Evolutionary conservation across 30 jellyfish, hydroid and myxozoan species (phyloP), one percentile per base, ranked within the genome.

Genomic region (Chrysaora quinquecirrha): DNA sequence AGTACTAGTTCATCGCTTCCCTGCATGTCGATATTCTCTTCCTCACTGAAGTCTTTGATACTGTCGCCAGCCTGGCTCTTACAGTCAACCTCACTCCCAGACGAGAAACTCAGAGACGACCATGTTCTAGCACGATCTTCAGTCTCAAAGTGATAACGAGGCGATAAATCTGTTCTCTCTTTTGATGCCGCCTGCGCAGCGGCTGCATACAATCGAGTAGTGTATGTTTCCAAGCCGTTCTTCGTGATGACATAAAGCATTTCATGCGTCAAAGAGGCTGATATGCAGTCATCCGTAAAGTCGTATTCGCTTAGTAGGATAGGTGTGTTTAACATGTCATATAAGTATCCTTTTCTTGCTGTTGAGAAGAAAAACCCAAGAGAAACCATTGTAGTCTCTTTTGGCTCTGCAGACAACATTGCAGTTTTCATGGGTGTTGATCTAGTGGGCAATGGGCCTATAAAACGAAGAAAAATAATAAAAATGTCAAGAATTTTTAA

Each of bases 181-280:
- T 14, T 46, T 19, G 56, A 60, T 21, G 77, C 64, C 1, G 78
- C 52, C 62, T 25, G 61, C 9, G 96, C 86, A 18, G 98, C 97
- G 32, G 93, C 72, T 7, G 99, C 52, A 74, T 94, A 94, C 34
- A 94, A 87, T 47, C 99, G 76, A 1, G 96, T 73, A 6, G 99
- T 87, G 84, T 87, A 94, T 6, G 96, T 80, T 52, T 87, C 99
- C 12, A 94, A 80, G 18, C 99, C 99, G 78, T 83, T 87, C 29
- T 33, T 79, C 24, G 97, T 94, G 48, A 94, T 50, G 31, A 78
- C 87, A 62, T 87, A 69, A 23, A 94, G 95, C 65, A 82, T 46
- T 12, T 84, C 69, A 43, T 35, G 79, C n/a, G 91, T 83, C 50
- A 87, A 85, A 33, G 71, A 30, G 22, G 99, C 97, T 52, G 87